Evolutionary conservation across 1,140 invertebrate genomes (phyloP), one percentile per base, ranked within the genome.

Genomic region (Leptopilina clavipes): DNA sequence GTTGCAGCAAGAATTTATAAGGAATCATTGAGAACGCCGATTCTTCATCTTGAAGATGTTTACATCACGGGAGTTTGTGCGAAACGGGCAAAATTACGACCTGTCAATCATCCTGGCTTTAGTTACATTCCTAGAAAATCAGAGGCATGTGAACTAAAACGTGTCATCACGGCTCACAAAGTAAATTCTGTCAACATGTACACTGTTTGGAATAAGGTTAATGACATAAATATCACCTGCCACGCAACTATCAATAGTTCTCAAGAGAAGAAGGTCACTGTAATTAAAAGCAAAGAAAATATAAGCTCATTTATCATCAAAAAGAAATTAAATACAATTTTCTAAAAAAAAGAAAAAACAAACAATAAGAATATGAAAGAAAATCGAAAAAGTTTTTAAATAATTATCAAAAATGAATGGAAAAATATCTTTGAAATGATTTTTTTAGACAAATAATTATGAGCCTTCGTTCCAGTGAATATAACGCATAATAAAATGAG

Each of bases 11-110:
- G 91, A 75, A 89, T 97, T 9, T 96, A 95, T 84, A 85, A 92
- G 19, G 92, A 94, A 14, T 93, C 96, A 0, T 84, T 96, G 0
- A 88, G 89, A 54, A 95, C 94, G 11, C 92, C 93, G 8, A 90
- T 96, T 44, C 92, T 97, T 77, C 94, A 96, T 84, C 86, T 97
- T 19, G 97, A 98, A 86, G 97, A 97, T 85, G 94, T 97, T 70
- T 98, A 94, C 86, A 92, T 97, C 14, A 97, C 96, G 7, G 97
- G 96, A 40, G 84, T 93, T 45, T 92, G 92, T 78, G 91, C 92
- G 1, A 89, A 86, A 70, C 83, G 83, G 54, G 91, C 91, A 8
- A 89, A 90, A 71, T 82, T 93, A 8, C 88, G 84, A 45, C 93
- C 93, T 2, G 81, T 88, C 2, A 92, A 93, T 86, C 91, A 93